Evolutionary conservation across 2,113 vertebrate genomes (phyloP), one percentile per base, ranked within the genome.

Genomic region (Apaloderma vittatum): DNA sequence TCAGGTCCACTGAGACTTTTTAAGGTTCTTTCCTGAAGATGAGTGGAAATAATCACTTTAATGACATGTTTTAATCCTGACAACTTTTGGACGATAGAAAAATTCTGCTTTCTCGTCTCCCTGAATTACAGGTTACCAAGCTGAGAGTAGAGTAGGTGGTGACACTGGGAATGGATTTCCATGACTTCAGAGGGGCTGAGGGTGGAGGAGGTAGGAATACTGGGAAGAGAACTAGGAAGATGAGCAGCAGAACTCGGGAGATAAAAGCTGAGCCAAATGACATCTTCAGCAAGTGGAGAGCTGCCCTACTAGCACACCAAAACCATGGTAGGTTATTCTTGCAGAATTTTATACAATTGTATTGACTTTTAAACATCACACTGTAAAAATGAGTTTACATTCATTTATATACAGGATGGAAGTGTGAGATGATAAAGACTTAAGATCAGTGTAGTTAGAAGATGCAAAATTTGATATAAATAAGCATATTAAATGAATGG

Each of bases 191-290:
- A 16, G 15, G 1, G 34, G 15, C 5, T 7, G 6, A 13, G 7
- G 15, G 45, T 12, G 45, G 45, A 40, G 40, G 40, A 40, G 40
- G 45, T 12, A 18, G 45, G 16, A 74, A 21, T n/a, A 55, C 10
- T 76, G 18, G 27, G 8, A 55, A 30, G 46, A 55, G 9, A 45
- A 48, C n/a, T 70, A 40, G 24, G 43, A 86, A 54, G 22, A 49
- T 15, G 2, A 48, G 11, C 30, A 75, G 52, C 54, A 40, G 43
- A 89, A 16, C 51, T 59, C 23, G n/a, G 24, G 29, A 32, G 15
- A 12, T 48, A 54, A 0, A 0, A 59, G n/a, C n/a, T n/a, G 37
- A 79, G 40, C 30, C 19, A 45, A 57, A 51, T 21, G 5, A 37
- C 1, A 4, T 12, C 0, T 36, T 71, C 8, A 51, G 32, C 20